A percentile compares a stretch with the other conserved stretches of the same genome.
Conservation (phyloP, 2,888 invertebrate genomes). For the Calephelis perditalis region DNA sequence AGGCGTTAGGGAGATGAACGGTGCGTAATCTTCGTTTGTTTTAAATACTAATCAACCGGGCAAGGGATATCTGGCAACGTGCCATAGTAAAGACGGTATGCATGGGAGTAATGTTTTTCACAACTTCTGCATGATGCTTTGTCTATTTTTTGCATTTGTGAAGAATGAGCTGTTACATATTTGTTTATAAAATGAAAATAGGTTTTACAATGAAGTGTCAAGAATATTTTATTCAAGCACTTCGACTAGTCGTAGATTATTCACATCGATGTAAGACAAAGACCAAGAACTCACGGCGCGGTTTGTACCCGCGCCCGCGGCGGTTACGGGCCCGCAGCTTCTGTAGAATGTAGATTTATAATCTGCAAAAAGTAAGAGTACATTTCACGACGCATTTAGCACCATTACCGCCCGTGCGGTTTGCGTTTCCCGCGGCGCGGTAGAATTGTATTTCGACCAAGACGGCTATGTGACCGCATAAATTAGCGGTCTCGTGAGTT, state of each 20-base stretch:
- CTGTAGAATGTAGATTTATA: no score
- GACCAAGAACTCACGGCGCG: no score
- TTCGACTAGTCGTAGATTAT: constrained; percentile 39
- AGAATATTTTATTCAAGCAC: constrained; percentile 20
- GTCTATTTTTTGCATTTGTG: constrained; percentile 22
- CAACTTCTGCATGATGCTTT: constrained; percentile 14
- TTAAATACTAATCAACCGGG: constrained; percentile 24
- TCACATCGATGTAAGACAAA: constrained; percentile 16
- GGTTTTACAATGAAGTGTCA: neutral
- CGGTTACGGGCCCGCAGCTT: no score
- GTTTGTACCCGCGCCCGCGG: no score
- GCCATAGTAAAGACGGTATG: constrained; percentile 24
- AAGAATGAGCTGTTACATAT: neutral
- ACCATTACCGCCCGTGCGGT: no score
- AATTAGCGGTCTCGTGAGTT: no score
- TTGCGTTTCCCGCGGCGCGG: no score
- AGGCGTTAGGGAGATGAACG: constrained; percentile 22
- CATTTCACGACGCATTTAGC: no score
- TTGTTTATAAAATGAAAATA: neutral
- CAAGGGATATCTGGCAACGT: constrained; percentile 26
- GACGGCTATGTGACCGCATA: no score
- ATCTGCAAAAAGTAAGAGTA: no score
- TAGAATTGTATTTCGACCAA: no score
- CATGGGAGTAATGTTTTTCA: constrained; percentile 17
- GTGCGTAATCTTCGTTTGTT: constrained; percentile 23